These are phyloP conservation scores for Microchirus variegatus DNA, from an alignment of 2,797 vertebrate genomes.

Conservation along the genomic window DNA sequence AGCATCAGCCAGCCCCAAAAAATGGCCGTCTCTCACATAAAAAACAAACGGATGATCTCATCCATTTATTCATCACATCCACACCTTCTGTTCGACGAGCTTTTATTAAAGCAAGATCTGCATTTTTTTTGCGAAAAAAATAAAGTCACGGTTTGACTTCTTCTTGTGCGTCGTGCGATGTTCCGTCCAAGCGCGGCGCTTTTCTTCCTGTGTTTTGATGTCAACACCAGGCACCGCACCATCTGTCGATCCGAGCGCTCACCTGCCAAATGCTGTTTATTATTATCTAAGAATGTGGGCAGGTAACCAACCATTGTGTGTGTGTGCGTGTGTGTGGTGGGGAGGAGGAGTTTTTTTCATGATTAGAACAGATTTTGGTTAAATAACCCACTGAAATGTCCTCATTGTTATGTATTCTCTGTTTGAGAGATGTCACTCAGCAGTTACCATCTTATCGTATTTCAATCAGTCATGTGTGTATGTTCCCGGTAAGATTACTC, in stretches of 20 bases:
- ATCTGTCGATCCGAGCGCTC: constrained; percentile 56
- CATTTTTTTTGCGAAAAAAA: constrained; percentile 37
- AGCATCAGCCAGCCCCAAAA: constrained; percentile 22
- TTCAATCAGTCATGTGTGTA: constrained; percentile 17
- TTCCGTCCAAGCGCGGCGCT: constrained; percentile 30
- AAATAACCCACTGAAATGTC: constrained; percentile 17
- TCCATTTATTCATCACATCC: constrained; percentile 55
- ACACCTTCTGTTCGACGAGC: constrained; percentile 36
- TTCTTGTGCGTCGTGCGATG: too few species aligned
- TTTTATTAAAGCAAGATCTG: constrained; percentile 33
- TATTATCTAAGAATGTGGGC: constrained; percentile 59
- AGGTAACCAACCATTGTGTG: constrained; percentile 62
- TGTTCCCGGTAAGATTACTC: background rate
- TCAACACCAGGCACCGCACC: constrained; percentile 48
- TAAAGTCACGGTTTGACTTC: too few species aligned
- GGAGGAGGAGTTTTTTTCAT: constrained; percentile 27
- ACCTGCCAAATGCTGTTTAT: constrained; percentile 56
- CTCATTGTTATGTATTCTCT: constrained; percentile 5
- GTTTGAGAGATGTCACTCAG: constrained; percentile 6
- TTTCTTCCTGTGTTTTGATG: constrained; percentile 42
- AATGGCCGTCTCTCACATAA: constrained; percentile 25
- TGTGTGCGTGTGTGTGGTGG: too few species aligned
- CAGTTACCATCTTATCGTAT: constrained; percentile 2
- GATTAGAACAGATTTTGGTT: constrained; percentile 39
- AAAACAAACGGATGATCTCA: constrained; percentile 57